Percentiles rank a stretch among this genome's conserved stretches.
These are phyloP conservation scores for Bujurquina vittata DNA, from an alignment of 2,113 vertebrate species.

Conservation along the genomic window DNA sequence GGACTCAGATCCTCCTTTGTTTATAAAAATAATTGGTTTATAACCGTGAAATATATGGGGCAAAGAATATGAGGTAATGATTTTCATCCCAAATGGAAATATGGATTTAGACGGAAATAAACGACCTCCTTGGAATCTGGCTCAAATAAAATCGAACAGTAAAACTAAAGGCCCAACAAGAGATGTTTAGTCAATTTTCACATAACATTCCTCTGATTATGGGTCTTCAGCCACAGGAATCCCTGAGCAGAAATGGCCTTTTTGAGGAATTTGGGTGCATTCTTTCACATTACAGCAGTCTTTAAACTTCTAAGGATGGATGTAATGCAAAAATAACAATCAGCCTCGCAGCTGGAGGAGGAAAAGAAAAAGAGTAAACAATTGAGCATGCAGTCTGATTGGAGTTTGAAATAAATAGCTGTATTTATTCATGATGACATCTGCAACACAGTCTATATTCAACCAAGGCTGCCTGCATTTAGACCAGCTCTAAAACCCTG, in stretches of 20 bases:
- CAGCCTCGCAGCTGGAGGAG: conserved; percentile 3
- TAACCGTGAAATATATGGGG: conserved; percentile 32
- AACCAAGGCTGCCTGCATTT: background rate
- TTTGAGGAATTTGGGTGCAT: background rate
- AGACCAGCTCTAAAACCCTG: background rate
- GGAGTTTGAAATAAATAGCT: conserved; percentile 9
- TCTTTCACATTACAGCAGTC: background rate
- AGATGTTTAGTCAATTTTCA: conserved; percentile 22
- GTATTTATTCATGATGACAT: conserved; percentile 54
- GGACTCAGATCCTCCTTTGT: background rate
- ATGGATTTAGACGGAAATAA: conserved; percentile 38
- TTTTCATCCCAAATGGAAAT: conserved; percentile 46
- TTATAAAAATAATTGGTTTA: conserved; percentile 33
- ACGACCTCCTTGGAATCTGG: background rate
- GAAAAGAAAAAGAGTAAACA: background rate
- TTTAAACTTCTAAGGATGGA: background rate
- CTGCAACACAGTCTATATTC: conserved; percentile 34
- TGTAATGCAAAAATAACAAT: background rate
- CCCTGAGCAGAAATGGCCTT: background rate
- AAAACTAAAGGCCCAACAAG: conserved; percentile 27
- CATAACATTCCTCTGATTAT: background rate
- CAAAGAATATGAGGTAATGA: conserved; percentile 30
- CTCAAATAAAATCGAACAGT: conserved; percentile 7
- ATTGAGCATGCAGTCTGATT: background rate
- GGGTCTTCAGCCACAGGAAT: background rate